phyloP scores from a whole-genome alignment of 2,113 vertebrate genomes.

The Lonchura striata region DNA sequence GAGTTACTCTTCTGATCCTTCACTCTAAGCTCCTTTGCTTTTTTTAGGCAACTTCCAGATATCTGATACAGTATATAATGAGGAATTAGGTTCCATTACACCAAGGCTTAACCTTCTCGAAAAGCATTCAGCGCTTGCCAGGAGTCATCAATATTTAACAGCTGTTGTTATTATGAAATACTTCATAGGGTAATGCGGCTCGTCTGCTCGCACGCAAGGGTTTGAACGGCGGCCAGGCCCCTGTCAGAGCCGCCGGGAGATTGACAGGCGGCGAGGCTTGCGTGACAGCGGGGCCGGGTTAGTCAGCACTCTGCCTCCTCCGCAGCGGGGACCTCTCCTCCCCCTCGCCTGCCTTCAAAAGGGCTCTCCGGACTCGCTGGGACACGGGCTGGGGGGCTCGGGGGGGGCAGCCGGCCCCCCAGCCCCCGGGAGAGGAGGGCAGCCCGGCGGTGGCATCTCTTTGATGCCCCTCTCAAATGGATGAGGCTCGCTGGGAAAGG shows the following conservation, averaged over 20 bases:
- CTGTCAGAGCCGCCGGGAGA: constrained; percentile 84
- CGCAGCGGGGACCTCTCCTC: constrained; percentile 57
- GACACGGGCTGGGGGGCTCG: neutral
- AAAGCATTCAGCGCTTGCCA: constrained; percentile 85
- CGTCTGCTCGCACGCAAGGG: constrained; percentile 90
- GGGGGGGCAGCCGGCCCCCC: constrained; percentile 54
- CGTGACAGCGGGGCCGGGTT: constrained; percentile 88
- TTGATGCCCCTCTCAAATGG: neutral
- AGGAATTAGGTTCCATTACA: constrained; percentile 91
- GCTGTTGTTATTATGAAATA: constrained; percentile 97
- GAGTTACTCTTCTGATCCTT: constrained; percentile 7
- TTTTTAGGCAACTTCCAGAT: constrained; percentile 76
- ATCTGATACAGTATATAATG: constrained; percentile 86
- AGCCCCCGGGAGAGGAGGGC: neutral
- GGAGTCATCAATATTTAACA: constrained; percentile 98
- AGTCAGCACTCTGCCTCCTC: constrained; percentile 76
- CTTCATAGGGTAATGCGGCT: constrained; percentile 90
- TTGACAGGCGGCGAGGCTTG: constrained; percentile 86
- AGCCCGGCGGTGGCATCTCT: constrained; percentile 51
- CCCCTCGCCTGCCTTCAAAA: constrained; percentile 59
- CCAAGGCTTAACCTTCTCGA: constrained; percentile 84
- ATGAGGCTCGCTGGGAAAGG: neutral
- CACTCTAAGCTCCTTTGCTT: constrained; percentile 54
- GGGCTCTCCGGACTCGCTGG: constrained; percentile 70
- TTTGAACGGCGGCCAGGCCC: constrained; percentile 81